phyloP scores from a whole-genome alignment of 2,888 invertebrate genomes.

The Cordilura impudica region DNA sequence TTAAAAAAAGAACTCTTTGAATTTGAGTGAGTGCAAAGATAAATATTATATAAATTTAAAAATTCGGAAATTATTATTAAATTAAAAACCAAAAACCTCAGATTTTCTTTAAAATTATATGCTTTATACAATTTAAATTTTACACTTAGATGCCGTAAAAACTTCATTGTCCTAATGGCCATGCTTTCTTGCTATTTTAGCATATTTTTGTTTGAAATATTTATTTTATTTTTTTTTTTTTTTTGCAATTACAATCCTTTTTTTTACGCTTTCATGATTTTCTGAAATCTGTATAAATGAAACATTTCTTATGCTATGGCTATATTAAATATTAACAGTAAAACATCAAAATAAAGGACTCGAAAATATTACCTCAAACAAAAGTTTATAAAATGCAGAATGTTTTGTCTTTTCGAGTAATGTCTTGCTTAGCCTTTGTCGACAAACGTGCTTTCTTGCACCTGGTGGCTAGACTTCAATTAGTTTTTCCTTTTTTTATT shows the following conservation, averaged over 20 bases:
- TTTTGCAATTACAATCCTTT: slow-evolving; percentile 14
- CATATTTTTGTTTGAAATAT: not conserved
- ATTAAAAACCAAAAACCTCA: too few species aligned
- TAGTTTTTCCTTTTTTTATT: not conserved
- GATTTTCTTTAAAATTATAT: too few species aligned
- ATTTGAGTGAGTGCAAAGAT: too few species aligned
- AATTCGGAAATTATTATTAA: too few species aligned
- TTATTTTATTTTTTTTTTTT: too few species aligned
- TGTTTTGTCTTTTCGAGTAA: too few species aligned
- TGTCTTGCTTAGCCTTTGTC: not conserved
- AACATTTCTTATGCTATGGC: not conserved
- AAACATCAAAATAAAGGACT: not conserved
- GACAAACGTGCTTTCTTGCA: not conserved
- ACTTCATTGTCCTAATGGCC: not conserved
- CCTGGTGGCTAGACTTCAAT: slow-evolving; percentile 11
- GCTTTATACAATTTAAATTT: too few species aligned
- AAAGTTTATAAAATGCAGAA: too few species aligned
- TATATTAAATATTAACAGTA: not conserved
- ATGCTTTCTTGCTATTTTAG: slow-evolving; percentile 12
- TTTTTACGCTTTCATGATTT: slow-evolving; percentile 1
- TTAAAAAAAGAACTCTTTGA: too few species aligned
- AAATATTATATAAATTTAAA: too few species aligned
- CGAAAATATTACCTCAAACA: too few species aligned
- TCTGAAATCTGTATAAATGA: slow-evolving; percentile 7
- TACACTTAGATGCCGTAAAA: too few species aligned